These are phyloP conservation scores for Epinephelus coioides DNA, from an alignment of 2,797 vertebrate species.

Conservation along the genomic window DNA sequence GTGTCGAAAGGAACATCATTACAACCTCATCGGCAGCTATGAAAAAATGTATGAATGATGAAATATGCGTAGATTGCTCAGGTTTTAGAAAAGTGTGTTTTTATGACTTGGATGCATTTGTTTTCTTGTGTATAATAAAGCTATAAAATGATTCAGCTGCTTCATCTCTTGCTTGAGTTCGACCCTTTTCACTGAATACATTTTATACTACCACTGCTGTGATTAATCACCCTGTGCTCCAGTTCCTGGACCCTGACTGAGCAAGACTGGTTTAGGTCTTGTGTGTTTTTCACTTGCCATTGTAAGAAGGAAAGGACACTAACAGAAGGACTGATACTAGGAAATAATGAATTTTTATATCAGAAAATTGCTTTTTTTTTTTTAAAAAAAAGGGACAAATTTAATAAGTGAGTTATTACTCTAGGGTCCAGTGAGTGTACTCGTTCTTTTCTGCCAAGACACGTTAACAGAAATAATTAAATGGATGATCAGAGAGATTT, in stretches of 20 bases:
- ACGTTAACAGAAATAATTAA: neutral
- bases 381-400: neutral
- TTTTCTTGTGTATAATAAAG: constrained; percentile 16
- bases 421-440: neutral
- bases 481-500: neutral
- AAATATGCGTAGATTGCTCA: neutral
- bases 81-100: neutral
- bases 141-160: neutral
- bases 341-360: neutral
- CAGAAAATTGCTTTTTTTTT: neutral
- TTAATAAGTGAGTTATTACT: neutral
- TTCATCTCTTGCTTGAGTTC: neutral
- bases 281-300: neutral
- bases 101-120: neutral
- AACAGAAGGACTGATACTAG: neutral
- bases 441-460: constrained; percentile 22
- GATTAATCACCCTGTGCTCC: neutral
- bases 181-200: neutral
- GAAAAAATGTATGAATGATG: neutral
- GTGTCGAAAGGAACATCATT: neutral
- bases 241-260: neutral
- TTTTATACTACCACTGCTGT: neutral
- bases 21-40: neutral
- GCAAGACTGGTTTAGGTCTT: neutral
- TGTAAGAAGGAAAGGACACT: neutral